phyloP scores from a whole-genome alignment of 2,113 vertebrate genomes.

The Brachirus orientalis region DNA sequence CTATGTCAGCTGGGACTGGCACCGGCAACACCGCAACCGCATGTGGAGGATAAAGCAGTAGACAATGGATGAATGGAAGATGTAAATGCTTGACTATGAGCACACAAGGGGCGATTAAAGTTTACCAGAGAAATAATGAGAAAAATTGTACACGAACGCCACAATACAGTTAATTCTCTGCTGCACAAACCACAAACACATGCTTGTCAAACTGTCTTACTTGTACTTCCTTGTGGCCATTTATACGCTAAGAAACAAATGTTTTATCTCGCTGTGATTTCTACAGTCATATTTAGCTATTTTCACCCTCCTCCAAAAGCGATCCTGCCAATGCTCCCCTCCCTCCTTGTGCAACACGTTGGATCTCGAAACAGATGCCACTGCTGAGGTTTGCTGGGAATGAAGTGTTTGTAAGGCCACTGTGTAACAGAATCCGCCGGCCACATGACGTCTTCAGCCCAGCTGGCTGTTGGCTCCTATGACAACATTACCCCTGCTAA shows the following conservation, averaged over 20 bases:
- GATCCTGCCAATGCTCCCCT: constrained; percentile 3
- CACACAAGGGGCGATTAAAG: neutral
- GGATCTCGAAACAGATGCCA: constrained; percentile 52
- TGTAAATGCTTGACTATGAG: too few relatives aligned
- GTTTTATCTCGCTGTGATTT: neutral
- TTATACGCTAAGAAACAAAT: neutral
- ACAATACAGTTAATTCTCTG: neutral
- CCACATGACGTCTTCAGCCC: constrained; percentile 57
- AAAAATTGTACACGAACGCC: neutral
- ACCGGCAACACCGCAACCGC: too few relatives aligned
- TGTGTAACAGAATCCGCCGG: constrained; percentile 68
- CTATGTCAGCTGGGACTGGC: too few relatives aligned
- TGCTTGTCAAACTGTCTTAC: neutral
- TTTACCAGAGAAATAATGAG: neutral
- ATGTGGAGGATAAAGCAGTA: too few relatives aligned
- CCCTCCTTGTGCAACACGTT: constrained; percentile 51
- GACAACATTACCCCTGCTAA: constrained; percentile 61
- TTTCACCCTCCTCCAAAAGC: too few relatives aligned
- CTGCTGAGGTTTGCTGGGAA: constrained; percentile 58
- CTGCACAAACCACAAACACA: neutral
- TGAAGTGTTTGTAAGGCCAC: constrained; percentile 64
- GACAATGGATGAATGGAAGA: too few relatives aligned
- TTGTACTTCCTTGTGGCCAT: neutral
- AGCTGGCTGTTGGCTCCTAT: constrained; percentile 59
- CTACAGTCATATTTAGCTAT: constrained; percentile 7